Evolutionary conservation across 2,888 invertebrate species (phyloP).

Genomic region (Pimpla rufipes): DNA sequence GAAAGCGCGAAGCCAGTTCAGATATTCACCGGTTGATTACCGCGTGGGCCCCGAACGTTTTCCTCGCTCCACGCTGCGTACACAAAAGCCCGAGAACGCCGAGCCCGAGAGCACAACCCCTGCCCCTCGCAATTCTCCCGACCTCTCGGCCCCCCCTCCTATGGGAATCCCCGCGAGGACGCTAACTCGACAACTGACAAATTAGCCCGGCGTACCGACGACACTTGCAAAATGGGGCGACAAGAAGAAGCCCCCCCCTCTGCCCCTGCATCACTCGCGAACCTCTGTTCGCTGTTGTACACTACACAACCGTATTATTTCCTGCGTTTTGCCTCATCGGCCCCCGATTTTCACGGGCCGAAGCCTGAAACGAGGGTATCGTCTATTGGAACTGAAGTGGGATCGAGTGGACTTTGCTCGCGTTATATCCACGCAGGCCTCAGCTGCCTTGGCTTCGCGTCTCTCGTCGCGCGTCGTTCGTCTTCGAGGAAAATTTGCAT

Average conservation of each 20-base stretch:
- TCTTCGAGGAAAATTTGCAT: slow-evolving; percentile 64
- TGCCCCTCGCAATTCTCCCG: slow-evolving; percentile 60
- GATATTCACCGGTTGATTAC: slow-evolving; percentile 85
- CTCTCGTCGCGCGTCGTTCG: slow-evolving; percentile 45
- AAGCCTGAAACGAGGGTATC: slow-evolving; percentile 60
- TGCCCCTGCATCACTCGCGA: neutral
- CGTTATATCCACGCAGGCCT: slow-evolving; percentile 21
- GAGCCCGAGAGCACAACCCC: slow-evolving; percentile 61
- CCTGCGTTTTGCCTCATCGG: slow-evolving; percentile 77
- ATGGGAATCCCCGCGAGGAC: slow-evolving; percentile 83
- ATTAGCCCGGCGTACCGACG: slow-evolving; percentile 85
- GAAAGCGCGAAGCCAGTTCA: slow-evolving; percentile 80
- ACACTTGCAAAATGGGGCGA: slow-evolving; percentile 85
- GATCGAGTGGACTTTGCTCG: slow-evolving; percentile 61
- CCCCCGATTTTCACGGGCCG: slow-evolving; percentile 54
- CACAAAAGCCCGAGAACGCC: slow-evolving; percentile 51
- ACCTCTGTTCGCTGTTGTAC: neutral
- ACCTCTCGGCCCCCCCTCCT: slow-evolving; percentile 64
- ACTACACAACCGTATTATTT: slow-evolving; percentile 47
- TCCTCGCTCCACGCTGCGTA: neutral
- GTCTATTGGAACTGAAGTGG: slow-evolving; percentile 65
- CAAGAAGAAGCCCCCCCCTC: slow-evolving; percentile 76
- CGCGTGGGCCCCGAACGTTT: slow-evolving; percentile 75
- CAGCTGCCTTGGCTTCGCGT: slow-evolving; percentile 57
- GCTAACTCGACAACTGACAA: slow-evolving; percentile 86